A percentile compares a stretch with the other conserved stretches of the same genome.
phyloP scores from a whole-genome alignment of 2,113 vertebrate genomes.

The Grammomys dolichurus region DNA sequence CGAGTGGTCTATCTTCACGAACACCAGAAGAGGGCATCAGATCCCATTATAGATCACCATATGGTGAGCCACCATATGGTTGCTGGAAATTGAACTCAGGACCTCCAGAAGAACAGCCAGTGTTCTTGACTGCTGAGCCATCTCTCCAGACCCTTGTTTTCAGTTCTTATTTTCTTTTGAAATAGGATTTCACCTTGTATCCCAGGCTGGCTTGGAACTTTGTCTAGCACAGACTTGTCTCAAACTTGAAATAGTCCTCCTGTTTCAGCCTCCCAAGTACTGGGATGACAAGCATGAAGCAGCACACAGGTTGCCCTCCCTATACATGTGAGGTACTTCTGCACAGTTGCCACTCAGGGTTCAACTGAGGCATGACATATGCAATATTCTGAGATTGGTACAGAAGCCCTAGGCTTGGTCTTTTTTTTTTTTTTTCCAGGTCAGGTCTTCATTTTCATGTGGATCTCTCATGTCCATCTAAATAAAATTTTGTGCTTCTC shows the following conservation, averaged over 20 bases:
- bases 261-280: neutral
- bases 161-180: neutral
- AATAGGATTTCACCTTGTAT: neutral
- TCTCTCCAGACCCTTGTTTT: neutral
- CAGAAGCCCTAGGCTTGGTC: neutral
- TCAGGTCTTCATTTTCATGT: neutral
- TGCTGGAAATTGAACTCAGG: neutral
- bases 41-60: neutral
- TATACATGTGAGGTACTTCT: neutral
- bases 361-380: neutral
- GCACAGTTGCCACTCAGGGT: neutral
- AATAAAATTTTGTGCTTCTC: neutral
- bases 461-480: neutral
- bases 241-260: neutral
- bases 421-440: neutral
- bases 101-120: neutral
- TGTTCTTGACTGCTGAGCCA: neutral
- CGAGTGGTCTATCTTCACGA: neutral
- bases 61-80: neutral
- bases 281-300: neutral
- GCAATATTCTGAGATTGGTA: neutral
- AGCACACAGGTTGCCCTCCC: neutral
- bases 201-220: neutral
- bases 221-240: neutral
- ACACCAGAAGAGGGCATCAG: neutral